Conservation (phyloP, 2,113 vertebrate genomes). For the Perca fluviatilis region DNA sequence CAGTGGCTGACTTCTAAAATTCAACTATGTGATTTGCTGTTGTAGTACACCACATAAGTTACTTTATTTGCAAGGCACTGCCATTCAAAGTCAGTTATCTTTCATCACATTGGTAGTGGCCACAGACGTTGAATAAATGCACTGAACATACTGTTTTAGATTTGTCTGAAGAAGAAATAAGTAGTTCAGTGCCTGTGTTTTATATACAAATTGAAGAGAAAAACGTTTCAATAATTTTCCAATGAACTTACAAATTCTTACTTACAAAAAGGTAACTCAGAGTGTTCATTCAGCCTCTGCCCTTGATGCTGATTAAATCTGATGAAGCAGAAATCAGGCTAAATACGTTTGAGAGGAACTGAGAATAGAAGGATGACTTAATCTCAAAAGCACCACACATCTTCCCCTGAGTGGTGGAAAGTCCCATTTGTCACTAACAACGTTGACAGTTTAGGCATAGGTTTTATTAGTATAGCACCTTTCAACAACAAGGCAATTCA, state of each 20-base stretch:
- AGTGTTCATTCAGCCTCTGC: neutral
- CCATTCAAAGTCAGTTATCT: neutral
- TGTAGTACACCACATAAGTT: neutral
- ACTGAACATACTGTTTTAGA: too few relatives aligned
- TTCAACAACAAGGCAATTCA: neutral
- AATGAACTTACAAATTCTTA: neutral
- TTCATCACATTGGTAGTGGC: neutral
- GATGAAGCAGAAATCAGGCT: neutral
- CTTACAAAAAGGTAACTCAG: neutral
- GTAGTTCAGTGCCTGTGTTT: neutral
- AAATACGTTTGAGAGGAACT: constrained; percentile 51
- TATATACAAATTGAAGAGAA: neutral
- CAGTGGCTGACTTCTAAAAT: neutral
- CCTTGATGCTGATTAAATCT: neutral
- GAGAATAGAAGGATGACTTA: constrained; percentile 29
- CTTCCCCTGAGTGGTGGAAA: constrained; percentile 39
- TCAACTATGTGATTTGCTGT: constrained; percentile 4
- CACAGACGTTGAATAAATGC: neutral
- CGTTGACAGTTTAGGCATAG: neutral
- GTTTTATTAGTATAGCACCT: neutral
- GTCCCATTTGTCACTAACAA: constrained; percentile 24
- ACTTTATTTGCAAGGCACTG: neutral
- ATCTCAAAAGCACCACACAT: constrained; percentile 12
- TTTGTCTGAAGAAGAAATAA: too few relatives aligned
- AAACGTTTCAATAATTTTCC: neutral